Percentiles rank a stretch among this genome's conserved stretches.
Evolutionary conservation across 2,113 vertebrate species (phyloP).

Genomic region (Fregetta grallaria): DNA sequence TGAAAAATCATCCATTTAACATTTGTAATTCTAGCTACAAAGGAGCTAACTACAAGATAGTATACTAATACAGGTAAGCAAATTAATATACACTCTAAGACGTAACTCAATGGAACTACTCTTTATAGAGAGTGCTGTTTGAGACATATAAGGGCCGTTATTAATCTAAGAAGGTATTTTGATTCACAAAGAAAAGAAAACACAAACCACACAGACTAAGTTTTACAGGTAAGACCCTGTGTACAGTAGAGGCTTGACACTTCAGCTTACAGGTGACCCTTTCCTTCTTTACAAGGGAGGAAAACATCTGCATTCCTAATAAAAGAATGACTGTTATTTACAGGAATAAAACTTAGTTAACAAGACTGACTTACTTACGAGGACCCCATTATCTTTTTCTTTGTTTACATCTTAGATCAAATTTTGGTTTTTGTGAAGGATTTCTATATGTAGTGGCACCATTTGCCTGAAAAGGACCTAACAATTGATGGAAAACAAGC

Average conservation of each 20-base stretch:
- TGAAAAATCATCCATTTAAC: neutral
- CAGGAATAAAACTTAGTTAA: neutral
- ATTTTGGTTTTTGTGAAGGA: neutral
- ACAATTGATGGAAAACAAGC: neutral
- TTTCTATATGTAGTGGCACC: neutral
- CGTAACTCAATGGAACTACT: neutral
- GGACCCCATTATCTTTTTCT: neutral
- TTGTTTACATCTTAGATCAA: neutral
- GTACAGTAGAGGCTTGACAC: neutral
- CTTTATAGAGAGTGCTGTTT: neutral
- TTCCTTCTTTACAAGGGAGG: neutral
- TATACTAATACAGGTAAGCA: neutral
- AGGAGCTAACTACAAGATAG: neutral
- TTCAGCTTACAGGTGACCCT: neutral
- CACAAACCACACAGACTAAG: neutral
- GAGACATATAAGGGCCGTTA: neutral
- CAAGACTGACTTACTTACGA: neutral
- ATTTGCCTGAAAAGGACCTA: neutral
- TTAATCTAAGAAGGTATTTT: neutral
- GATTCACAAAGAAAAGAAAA: neutral
- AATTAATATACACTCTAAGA: neutral
- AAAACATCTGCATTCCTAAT: neutral
- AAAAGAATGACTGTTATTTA: neutral
- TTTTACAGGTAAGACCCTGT: neutral
- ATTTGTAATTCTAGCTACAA: neutral